A percentile compares a stretch with the other conserved stretches of the same genome.
These are phyloP conservation scores for Lasioglossum leucozonium DNA, from an alignment of 2,888 invertebrate genomes.

Conservation along the genomic window DNA sequence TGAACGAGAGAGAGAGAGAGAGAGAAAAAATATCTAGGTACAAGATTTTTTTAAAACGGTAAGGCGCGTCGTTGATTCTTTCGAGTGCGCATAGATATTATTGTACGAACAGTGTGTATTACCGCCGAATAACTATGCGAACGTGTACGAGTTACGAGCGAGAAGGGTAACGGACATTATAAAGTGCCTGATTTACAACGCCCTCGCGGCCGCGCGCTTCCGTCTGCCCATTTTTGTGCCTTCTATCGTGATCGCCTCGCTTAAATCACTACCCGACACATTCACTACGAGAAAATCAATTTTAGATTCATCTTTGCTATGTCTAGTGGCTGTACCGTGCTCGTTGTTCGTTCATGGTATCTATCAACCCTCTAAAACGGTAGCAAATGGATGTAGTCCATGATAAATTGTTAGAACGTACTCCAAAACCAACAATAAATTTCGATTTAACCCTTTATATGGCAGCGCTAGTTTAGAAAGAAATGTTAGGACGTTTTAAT, in stretches of 20 bases:
- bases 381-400: neutral
- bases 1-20: neutral
- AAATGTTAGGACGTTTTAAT: neutral
- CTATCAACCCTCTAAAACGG: neutral
- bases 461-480: neutral
- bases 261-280: neutral
- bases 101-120: constrained; percentile 17
- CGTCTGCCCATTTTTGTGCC: constrained; percentile 67
- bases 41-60: constrained; percentile 54
- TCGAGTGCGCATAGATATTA: constrained; percentile 36
- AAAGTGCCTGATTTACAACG: constrained; percentile 84
- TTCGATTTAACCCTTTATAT: neutral
- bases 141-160: constrained; percentile 45
- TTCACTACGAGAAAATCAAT: neutral
- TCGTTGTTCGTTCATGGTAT: neutral
- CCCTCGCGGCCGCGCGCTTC: constrained; percentile 75
- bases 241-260: constrained; percentile 36
- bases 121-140: constrained; percentile 47
- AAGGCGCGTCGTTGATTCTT: constrained; percentile 63
- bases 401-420: neutral
- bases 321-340: neutral
- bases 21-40: constrained; percentile 62
- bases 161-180: constrained; percentile 79
- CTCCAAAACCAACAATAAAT: neutral
- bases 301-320: neutral